Evolutionary conservation across 2,888 invertebrate species (phyloP).

Genomic region (Nasonovia ribisnigri): DNA sequence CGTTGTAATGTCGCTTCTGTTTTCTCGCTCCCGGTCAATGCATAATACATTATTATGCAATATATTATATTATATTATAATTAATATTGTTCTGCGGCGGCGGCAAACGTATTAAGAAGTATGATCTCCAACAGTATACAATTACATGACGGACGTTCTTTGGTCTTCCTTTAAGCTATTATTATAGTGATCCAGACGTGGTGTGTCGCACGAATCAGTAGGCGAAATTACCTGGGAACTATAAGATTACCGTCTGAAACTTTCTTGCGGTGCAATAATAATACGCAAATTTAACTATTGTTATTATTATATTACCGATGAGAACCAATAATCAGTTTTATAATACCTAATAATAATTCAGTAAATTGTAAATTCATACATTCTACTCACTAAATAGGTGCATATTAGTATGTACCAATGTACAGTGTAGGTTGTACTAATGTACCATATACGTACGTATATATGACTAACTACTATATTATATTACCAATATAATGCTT

Average conservation of each 20-base stretch:
- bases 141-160: not conserved
- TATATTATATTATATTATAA: not conserved
- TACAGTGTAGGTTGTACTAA: no score
- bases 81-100: not conserved
- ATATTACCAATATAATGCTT: not conserved
- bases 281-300: not conserved
- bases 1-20: not conserved
- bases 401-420: not conserved
- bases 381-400: not conserved
- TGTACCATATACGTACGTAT: not conserved
- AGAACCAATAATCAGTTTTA: not conserved
- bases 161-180: not conserved
- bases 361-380: not conserved
- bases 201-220: not conserved
- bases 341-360: not conserved
- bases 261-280: not conserved
- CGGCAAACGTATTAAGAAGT: not conserved
- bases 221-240: not conserved
- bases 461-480: not conserved
- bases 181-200: not conserved
- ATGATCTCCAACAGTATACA: conserved; percentile 3
- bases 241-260: not conserved
- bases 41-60: not conserved
- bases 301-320: not conserved
- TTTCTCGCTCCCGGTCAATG: not conserved